These are phyloP conservation scores for Anorthoa munda DNA, from an alignment of 2,888 invertebrate genomes.

Conservation along the genomic window DNA sequence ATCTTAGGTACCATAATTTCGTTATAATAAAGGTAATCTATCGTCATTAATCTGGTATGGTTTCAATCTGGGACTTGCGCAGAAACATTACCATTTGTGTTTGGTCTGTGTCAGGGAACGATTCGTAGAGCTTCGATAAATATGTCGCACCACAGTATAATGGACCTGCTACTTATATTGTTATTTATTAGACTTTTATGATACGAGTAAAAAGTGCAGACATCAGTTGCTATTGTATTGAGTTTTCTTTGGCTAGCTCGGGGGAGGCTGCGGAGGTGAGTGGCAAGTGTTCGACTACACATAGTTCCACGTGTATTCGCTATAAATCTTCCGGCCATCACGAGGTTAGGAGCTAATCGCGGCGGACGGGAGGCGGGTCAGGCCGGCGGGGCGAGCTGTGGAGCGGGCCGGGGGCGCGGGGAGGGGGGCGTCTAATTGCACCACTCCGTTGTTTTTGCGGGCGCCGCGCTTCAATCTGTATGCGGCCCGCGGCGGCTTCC, in stretches of 20 bases:
- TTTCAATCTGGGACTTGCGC: not conserved
- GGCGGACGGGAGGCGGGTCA: slow-evolving; percentile 57
- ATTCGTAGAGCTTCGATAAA: slow-evolving; percentile 7
- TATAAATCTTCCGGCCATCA: slow-evolving; percentile 53
- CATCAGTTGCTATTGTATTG: slow-evolving; percentile 19
- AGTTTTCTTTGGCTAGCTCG: not conserved
- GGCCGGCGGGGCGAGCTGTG: slow-evolving; percentile 21
- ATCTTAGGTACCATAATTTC: not conserved
- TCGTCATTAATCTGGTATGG: not conserved
- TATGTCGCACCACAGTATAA: not conserved
- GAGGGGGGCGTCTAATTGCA: slow-evolving; percentile 77
- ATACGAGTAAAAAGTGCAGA: not conserved
- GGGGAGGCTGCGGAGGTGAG: not conserved
- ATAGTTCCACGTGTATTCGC: slow-evolving; percentile 55
- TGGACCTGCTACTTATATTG: not conserved
- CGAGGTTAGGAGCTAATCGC: slow-evolving; percentile 63
- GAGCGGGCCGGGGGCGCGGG: slow-evolving; percentile 40
- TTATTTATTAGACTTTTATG: not conserved
- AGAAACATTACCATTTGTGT: not conserved
- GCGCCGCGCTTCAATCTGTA: slow-evolving; percentile 81
- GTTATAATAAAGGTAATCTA: not conserved
- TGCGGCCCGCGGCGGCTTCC: slow-evolving; percentile 81
- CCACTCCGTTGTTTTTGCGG: slow-evolving; percentile 78
- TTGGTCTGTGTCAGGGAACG: not conserved
- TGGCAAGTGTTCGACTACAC: slow-evolving; percentile 17